These are phyloP conservation scores for Heterodera filipjevi DNA, from an alignment of 2,888 invertebrate species.

Conservation along the genomic window DNA sequence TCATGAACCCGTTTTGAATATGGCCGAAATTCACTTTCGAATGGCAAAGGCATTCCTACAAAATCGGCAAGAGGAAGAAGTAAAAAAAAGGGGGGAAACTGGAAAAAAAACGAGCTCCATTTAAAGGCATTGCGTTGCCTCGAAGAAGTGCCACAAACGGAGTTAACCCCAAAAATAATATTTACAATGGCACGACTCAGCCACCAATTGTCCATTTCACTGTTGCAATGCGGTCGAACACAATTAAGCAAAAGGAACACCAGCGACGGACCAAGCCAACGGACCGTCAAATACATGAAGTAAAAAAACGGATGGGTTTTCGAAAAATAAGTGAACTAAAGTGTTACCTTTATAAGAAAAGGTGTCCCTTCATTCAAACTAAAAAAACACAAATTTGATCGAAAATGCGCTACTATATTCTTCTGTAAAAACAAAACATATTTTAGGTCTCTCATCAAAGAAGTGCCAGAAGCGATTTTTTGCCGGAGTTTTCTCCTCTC, in stretches of 20 bases:
- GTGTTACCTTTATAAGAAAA: too few species aligned
- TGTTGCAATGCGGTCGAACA: not conserved
- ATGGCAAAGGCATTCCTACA: constrained; percentile 33
- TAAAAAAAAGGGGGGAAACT: not conserved
- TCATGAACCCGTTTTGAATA: constrained; percentile 25
- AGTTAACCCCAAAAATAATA: constrained; percentile 30
- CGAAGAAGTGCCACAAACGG: constrained; percentile 33
- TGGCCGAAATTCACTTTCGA: constrained; percentile 30
- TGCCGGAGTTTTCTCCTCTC: constrained; percentile 26
- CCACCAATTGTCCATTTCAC: constrained; percentile 11
- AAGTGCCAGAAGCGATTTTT: constrained; percentile 32
- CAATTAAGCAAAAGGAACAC: not conserved
- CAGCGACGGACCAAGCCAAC: constrained; percentile 1
- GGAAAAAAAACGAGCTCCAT: not conserved
- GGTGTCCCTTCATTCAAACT: too few species aligned
- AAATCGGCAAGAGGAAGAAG: constrained; percentile 30
- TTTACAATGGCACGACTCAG: constrained; percentile 31
- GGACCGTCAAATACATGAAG: constrained; percentile 22
- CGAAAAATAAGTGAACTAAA: too few species aligned
- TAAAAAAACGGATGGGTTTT: not conserved
- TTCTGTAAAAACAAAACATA: not conserved
- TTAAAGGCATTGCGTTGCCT: constrained; percentile 32
- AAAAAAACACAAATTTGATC: too few species aligned
- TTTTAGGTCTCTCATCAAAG: constrained; percentile 29
- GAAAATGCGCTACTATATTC: too few species aligned